Conservation (phyloP, 2,113 vertebrate species). For the Monopterus albus region DNA sequence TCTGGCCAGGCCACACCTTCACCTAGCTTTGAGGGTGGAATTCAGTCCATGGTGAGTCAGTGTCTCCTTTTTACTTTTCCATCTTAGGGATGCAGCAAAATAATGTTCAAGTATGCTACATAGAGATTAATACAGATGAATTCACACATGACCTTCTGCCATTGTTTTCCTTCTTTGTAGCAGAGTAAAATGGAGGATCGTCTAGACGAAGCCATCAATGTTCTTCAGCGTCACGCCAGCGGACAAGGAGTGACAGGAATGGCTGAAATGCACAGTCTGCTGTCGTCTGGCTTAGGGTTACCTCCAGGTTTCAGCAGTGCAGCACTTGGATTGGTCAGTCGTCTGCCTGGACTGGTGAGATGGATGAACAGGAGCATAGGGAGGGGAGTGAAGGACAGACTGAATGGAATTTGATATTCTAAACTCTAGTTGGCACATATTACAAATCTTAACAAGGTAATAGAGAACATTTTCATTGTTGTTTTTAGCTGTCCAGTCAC, state of each 20-base stretch:
- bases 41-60: slow-evolving; percentile 88
- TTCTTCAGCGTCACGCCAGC: slow-evolving; percentile 92
- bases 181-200: slow-evolving; percentile 96
- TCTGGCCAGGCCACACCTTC: slow-evolving; percentile 92
- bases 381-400: not conserved
- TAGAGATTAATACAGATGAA: not conserved
- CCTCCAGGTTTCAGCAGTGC: slow-evolving; percentile 82
- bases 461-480: slow-evolving; percentile 6
- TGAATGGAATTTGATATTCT: not conserved
- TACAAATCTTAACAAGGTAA: not conserved
- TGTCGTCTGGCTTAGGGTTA: slow-evolving; percentile 80
- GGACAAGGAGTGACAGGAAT: slow-evolving; percentile 83
- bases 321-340: slow-evolving; percentile 81
- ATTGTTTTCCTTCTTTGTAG: slow-evolving; percentile 40
- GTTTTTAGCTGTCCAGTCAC: slow-evolving; percentile 82
- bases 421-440: not conserved
- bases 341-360: slow-evolving; percentile 87
- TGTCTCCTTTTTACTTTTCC: not conserved
- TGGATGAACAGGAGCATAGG: not conserved
- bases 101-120: not conserved
- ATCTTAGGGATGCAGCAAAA: not conserved
- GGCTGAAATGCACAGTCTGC: slow-evolving; percentile 87
- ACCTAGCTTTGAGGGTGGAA: slow-evolving; percentile 89
- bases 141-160: not conserved
- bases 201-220: slow-evolving; percentile 95